Evolutionary conservation across 2,113 vertebrate species (phyloP).

Genomic region (Heteronetta atricapilla): DNA sequence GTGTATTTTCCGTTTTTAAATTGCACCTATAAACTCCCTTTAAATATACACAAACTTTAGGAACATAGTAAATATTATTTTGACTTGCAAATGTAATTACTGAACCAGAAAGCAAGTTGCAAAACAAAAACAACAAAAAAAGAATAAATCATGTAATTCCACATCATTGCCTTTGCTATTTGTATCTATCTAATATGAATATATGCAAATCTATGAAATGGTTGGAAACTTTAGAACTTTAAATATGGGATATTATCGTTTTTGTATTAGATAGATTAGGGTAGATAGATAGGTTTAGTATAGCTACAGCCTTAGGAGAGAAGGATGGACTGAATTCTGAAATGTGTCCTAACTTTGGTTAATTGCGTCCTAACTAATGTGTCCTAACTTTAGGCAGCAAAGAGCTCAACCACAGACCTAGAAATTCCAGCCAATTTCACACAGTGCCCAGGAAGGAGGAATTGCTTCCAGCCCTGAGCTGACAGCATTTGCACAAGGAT

Average conservation of each 20-base stretch:
- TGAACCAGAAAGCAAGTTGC: background rate
- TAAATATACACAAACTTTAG: conserved; percentile 31
- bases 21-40: conserved; percentile 17
- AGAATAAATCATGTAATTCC: background rate
- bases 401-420: background rate
- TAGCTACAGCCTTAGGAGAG: background rate
- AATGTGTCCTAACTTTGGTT: background rate
- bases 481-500: background rate
- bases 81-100: conserved; percentile 63
- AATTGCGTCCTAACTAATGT: background rate
- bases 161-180: background rate
- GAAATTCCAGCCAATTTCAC: background rate
- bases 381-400: background rate
- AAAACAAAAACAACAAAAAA: background rate
- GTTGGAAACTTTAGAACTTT: background rate
- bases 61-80: conserved; percentile 54
- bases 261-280: background rate
- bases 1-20: conserved; percentile 30
- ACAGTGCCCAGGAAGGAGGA: background rate
- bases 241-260: background rate
- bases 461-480: background rate
- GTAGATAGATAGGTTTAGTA: background rate
- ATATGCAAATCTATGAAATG: background rate
- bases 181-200: background rate
- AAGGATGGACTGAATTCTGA: background rate